These are phyloP conservation scores for Hydrochoerus hydrochaeris DNA, from an alignment of 2,113 vertebrate genomes.

Conservation along the genomic window DNA sequence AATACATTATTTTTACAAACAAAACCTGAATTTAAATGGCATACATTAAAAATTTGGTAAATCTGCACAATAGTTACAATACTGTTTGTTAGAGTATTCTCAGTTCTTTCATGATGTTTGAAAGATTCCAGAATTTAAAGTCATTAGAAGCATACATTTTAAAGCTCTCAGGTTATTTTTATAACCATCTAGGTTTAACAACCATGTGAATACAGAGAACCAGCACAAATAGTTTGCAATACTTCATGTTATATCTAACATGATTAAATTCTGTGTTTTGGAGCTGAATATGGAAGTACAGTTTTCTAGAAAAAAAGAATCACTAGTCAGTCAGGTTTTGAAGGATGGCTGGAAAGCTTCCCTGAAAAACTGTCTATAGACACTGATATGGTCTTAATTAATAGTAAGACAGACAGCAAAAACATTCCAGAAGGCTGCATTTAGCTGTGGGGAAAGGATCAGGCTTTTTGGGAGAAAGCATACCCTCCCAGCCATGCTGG, in stretches of 20 bases:
- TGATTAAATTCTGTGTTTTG: not conserved
- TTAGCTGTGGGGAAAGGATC: not conserved
- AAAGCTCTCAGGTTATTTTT: not conserved
- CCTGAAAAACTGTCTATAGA: conserved; percentile 15
- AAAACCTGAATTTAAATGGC: conserved; percentile 2
- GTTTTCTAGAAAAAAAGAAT: not conserved
- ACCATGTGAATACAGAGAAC: not conserved
- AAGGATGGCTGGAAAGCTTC: not conserved
- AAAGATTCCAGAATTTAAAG: conserved; percentile 25
- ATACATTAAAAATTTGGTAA: not conserved
- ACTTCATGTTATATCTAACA: not conserved
- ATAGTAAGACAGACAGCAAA: conserved; percentile 14
- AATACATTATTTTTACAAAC: not conserved
- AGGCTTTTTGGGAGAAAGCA: not conserved
- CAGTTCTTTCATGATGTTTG: not conserved
- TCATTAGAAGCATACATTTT: conserved; percentile 2
- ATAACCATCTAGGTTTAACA: not conserved
- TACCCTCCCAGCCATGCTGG: not conserved
- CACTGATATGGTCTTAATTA: not conserved
- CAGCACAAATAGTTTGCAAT: not conserved
- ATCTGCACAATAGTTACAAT: not conserved
- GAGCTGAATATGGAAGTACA: not conserved
- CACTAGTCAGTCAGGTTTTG: not conserved
- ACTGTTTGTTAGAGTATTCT: not conserved
- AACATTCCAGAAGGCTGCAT: not conserved